Base-by-base conservation (phyloP, 1,140 invertebrate species). In the Hestina assimilis region DNA sequence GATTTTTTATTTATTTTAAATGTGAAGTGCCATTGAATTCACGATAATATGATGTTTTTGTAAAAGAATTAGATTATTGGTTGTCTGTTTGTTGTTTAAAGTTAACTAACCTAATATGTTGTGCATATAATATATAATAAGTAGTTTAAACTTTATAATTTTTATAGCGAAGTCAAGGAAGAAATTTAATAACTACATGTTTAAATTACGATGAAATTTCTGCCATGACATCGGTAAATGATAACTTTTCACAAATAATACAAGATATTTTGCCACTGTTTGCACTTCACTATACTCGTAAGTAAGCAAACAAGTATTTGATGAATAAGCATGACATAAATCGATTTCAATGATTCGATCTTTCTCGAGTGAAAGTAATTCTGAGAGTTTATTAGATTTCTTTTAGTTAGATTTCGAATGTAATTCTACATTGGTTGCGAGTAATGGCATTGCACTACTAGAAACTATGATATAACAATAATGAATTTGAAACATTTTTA, bases 361-460 rank as follows among this genome's bases (percentile, higher is more conserved):
- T 63, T 67, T 67, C 47, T 45, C 53, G 24, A 41, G 61, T 54
- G 60, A 67, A 63, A 59, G 60, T 38, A 40, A 42, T 48, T 66
- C 57, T 55, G 50, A 67, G 55, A 57, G 53, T 63, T 60, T 55
- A 47, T 47, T 46, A 53, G 51, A 55, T 60, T 54, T 17, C 15
- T n/a, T n/a, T n/a, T n/a, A n/a, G n/a, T n/a, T n/a, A n/a, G n/a
- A n/a, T n/a, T n/a, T 58, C 63, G 54, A 50, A 45, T 52, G 38
- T 31, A 57, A 57, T 48, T 17, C 35, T 20, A 41, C 5, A 21
- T 57, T 20, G 11, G 14, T 12, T 19, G 33, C 8, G 17, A 29
- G 15, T 41, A 46, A 20, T 48, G 1, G 8, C 23, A n/a, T 40
- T 12, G 15, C 8, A 51, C 40, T 7, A 9, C 20, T 35, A 9